Conservation (phyloP, 1,140 invertebrate genomes). For the Ips nitidus region DNA sequence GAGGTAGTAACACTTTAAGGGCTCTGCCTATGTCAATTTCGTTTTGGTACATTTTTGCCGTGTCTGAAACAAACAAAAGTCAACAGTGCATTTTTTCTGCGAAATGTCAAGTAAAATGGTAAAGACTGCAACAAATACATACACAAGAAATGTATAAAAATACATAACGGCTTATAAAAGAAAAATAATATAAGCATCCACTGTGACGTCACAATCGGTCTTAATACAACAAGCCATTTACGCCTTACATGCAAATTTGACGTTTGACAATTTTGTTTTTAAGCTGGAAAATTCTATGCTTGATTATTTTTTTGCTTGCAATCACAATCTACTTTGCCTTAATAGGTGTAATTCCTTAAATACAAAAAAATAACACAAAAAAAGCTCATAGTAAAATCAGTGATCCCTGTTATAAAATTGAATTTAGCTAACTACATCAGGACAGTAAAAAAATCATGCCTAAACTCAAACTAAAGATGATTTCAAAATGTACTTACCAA, state of each 20-base stretch:
- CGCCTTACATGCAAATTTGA: too few relatives aligned
- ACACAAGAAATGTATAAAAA: not conserved
- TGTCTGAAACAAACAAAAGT: constrained; percentile 59
- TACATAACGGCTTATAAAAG: not conserved
- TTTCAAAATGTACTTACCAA: constrained; percentile 23
- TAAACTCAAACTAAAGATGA: too few relatives aligned
- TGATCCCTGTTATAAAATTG: too few relatives aligned
- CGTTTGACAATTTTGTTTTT: too few relatives aligned
- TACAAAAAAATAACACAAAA: too few relatives aligned
- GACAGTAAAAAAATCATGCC: too few relatives aligned
- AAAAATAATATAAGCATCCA: not conserved
- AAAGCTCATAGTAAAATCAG: too few relatives aligned
- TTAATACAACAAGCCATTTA: too few relatives aligned
- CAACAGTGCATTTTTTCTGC: not conserved
- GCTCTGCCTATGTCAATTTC: constrained; percentile 68
- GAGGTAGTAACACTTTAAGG: constrained; percentile 61
- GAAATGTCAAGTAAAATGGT: constrained; percentile 1
- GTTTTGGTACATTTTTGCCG: constrained; percentile 73
- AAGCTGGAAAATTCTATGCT: too few relatives aligned
- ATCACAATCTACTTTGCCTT: not conserved
- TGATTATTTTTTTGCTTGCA: not conserved
- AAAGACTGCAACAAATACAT: not conserved
- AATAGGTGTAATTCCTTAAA: not conserved
- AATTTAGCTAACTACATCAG: too few relatives aligned
- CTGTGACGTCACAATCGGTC: too few relatives aligned